phyloP scores from a whole-genome alignment of 2,113 vertebrate genomes.

The Melanocharis versteri region DNA sequence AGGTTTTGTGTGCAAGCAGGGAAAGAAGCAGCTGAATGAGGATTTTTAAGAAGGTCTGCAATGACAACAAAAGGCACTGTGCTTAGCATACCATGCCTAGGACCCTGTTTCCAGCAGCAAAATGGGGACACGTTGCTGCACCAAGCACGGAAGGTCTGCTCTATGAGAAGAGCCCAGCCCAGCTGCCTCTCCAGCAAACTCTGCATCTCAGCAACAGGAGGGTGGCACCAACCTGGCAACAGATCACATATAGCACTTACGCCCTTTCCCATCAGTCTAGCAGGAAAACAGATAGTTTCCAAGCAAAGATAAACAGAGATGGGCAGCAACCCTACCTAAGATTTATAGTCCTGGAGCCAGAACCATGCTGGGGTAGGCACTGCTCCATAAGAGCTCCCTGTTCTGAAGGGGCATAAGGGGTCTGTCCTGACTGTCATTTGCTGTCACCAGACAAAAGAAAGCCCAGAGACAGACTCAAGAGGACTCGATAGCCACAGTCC shows the following conservation, averaged over 20 bases:
- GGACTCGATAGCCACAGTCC: neutral
- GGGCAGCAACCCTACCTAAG: neutral
- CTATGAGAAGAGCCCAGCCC: neutral
- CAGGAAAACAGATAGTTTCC: neutral
- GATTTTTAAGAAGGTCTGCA: neutral
- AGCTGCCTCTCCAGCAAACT: neutral
- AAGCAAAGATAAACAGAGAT: neutral
- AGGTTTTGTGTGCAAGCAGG: neutral
- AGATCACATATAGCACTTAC: neutral
- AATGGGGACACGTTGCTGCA: neutral
- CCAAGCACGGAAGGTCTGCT: neutral
- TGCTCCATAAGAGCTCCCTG: rapidly evolving
- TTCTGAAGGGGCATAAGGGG: neutral
- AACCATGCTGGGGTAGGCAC: too few relatives aligned
- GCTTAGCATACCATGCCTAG: neutral
- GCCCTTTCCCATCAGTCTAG: neutral
- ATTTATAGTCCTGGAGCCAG: neutral
- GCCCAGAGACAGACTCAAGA: neutral
- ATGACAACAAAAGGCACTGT: neutral
- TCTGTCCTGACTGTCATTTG: neutral
- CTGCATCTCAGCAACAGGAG: neutral
- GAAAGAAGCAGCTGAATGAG: neutral
- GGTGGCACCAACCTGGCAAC: neutral
- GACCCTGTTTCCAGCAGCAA: neutral
- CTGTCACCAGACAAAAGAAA: neutral